Conservation (phyloP, 2,888 invertebrate genomes). For the Lasioglossum leucozonium region DNA sequence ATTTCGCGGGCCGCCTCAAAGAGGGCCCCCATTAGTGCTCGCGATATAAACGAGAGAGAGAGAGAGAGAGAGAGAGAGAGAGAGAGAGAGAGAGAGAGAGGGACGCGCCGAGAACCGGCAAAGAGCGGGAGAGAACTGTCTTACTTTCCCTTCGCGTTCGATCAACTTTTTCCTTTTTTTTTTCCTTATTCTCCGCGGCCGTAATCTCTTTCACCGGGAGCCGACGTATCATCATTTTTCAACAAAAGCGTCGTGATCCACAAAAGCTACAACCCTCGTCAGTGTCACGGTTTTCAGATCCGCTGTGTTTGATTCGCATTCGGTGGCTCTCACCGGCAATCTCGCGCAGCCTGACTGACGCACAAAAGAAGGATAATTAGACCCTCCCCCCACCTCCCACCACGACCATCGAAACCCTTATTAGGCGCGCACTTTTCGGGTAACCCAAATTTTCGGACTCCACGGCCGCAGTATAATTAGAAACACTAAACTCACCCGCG, state of each 20-base stretch:
- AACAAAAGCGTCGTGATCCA: slow-evolving; percentile 19
- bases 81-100: no score
- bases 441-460: slow-evolving; percentile 34
- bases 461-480: background rate
- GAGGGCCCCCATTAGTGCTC: slow-evolving; percentile 24
- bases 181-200: background rate
- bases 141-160: background rate
- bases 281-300: slow-evolving; percentile 32
- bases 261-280: slow-evolving; percentile 30
- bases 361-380: slow-evolving; percentile 42
- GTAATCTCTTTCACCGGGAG: slow-evolving; percentile 13
- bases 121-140: background rate
- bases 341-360: background rate
- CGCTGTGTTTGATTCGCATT: slow-evolving; percentile 37
- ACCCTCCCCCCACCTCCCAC: background rate
- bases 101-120: background rate
- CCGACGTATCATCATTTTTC: slow-evolving; percentile 16
- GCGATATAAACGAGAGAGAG: slow-evolving; percentile 28
- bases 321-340: background rate
- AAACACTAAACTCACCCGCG: background rate
- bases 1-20: background rate
- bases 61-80: no score
- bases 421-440: slow-evolving; percentile 30
- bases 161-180: background rate
- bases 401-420: slow-evolving; percentile 49